These are phyloP conservation scores for Muscicapa comitata DNA, from an alignment of 2,797 vertebrate genomes.

Conservation along the genomic window DNA sequence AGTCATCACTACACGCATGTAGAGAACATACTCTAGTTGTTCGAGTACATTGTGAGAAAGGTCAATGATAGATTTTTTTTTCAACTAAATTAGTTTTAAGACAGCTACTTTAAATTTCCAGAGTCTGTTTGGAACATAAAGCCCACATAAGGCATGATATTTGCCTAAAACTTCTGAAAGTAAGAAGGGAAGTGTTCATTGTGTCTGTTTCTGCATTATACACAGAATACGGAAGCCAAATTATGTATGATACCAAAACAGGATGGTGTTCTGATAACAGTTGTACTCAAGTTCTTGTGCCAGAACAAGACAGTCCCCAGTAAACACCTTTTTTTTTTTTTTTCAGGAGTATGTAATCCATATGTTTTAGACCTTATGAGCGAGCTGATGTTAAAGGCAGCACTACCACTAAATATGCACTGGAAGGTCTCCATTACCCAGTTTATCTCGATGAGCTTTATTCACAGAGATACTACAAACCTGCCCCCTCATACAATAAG, in stretches of 20 bases:
- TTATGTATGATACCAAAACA: background rate
- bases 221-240: background rate
- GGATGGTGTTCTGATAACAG: background rate
- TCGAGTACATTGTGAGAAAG: background rate
- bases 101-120: background rate
- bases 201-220: background rate
- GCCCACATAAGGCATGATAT: background rate
- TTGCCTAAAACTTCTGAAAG: background rate
- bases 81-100: background rate
- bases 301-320: background rate
- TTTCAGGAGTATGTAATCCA: background rate
- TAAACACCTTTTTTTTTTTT: background rate
- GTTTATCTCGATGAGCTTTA: background rate
- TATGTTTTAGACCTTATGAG: background rate
- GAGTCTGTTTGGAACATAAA: background rate
- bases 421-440: background rate
- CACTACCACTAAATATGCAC: background rate
- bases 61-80: background rate
- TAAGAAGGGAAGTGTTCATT: background rate
- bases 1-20: accelerated
- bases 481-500: background rate
- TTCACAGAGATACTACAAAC: background rate
- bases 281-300: background rate
- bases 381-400: background rate
- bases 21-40: background rate